Evolutionary conservation across 1,140 invertebrate genomes (phyloP), one percentile per base, ranked within the genome.

Genomic region (Drosophila pruinosa): DNA sequence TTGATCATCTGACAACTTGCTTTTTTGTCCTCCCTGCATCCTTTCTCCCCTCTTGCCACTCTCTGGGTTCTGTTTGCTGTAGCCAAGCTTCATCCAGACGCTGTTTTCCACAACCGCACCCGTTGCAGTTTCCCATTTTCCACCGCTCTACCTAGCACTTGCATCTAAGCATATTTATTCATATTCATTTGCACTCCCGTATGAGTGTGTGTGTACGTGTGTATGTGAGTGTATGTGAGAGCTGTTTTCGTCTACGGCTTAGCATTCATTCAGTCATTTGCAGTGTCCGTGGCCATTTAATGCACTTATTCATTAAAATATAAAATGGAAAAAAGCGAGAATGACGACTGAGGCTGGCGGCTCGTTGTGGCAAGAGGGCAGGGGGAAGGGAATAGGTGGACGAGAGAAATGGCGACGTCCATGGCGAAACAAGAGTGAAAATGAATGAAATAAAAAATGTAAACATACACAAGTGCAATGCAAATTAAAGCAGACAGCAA

Each of bases 361-460:
- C 10, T 2, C 1, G 8, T 17, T 17, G 21, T 8, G 21, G 24
- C 1, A 14, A 2, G 7, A 6, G 3, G 5, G 7, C 6, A 10
- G 24, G 10, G n/a, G 21, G 8, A 2, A 10, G 5, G 10, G 8
- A n/a, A n/a, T n/a, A n/a, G 21, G 4, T 12, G 17, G 2, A 14
- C 3, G 6, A 7, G 22, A 24, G 24, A 19, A 36, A 28, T 28
- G 36, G 34, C 54, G 72, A 19, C 41, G 48, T 38, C 65, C 28
- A 53, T 21, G 64, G 69, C 78, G 70, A 77, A 79, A 85, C 70
- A 85, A 85, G 81, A 85, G 79, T 86, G 82, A 75, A 81, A 85
- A 85, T 86, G 81, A 85, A 85, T 85, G 77, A 81, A 86, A 85
- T 85, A 85, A 85, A 86, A 86, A 86, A 86, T 86, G 81, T 86